phyloP scores from a whole-genome alignment of 2,113 vertebrate genomes.

The Catagonus wagneri region DNA sequence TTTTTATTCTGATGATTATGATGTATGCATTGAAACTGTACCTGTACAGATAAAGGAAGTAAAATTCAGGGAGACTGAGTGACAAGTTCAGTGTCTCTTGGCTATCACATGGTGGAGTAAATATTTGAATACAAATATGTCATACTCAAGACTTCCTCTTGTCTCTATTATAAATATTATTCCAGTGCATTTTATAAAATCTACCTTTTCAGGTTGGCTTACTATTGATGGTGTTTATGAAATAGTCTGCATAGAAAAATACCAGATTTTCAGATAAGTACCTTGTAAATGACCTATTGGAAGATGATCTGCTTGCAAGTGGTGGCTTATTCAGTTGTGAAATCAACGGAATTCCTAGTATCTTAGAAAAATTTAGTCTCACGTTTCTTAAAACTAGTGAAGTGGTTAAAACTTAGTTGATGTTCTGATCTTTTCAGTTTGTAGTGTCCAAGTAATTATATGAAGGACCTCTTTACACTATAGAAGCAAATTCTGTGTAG shows the following conservation, averaged over 20 bases:
- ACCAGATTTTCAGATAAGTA: neutral
- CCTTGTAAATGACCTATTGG: neutral
- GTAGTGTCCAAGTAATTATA: neutral
- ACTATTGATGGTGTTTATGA: neutral
- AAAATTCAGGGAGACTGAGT: neutral
- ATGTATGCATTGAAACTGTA: neutral
- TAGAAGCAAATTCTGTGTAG: neutral
- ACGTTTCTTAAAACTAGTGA: neutral
- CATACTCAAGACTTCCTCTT: neutral
- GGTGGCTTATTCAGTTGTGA: neutral
- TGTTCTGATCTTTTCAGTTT: neutral
- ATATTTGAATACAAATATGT: neutral
- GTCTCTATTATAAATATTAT: neutral
- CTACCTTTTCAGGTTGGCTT: neutral
- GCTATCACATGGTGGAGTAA: neutral
- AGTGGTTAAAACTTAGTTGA: neutral
- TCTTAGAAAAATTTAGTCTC: neutral
- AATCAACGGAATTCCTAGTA: neutral
- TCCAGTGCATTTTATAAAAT: neutral
- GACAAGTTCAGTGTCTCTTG: neutral
- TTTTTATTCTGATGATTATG: neutral
- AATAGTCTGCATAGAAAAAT: slow-evolving; percentile 3
- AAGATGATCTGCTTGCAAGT: neutral
- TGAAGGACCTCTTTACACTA: neutral
- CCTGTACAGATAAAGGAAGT: neutral